Evolutionary conservation across 2,797 vertebrate genomes (phyloP).

Genomic region (Tragelaphus eurycerus): DNA sequence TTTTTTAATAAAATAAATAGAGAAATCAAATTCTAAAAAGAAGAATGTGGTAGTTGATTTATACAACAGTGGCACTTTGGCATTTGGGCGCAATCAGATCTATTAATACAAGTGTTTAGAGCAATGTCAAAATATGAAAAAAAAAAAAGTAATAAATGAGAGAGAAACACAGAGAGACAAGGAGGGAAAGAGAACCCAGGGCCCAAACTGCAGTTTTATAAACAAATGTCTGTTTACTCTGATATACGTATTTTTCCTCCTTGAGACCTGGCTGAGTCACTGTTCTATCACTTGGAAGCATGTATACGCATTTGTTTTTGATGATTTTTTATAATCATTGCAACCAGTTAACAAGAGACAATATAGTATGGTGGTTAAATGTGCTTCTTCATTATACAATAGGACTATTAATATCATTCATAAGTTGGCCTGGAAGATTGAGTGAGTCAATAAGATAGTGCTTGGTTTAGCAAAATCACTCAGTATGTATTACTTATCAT

Average conservation of each 20-base stretch:
- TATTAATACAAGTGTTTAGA: not conserved
- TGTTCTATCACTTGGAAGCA: not conserved
- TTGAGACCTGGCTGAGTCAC: not conserved
- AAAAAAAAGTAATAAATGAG: not conserved
- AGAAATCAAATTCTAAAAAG: not conserved
- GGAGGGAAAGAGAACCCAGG: not conserved
- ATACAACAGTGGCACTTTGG: slow-evolving; percentile 51
- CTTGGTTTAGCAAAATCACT: not conserved
- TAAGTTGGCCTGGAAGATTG: not conserved
- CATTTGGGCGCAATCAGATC: not conserved
- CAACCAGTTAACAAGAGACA: not conserved
- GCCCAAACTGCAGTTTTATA: not conserved
- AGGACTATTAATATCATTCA: not conserved
- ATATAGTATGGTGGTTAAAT: not conserved
- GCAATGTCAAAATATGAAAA: not conserved
- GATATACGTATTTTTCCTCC: not conserved
- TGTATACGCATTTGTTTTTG: not conserved
- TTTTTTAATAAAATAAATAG: not conserved
- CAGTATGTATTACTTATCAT: not conserved
- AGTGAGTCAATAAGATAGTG: not conserved
- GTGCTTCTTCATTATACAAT: not conserved
- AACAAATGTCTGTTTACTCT: not conserved
- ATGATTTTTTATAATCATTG: not conserved
- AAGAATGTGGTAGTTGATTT: not conserved
- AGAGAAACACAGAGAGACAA: not conserved